Evolutionary conservation across 2,113 vertebrate genomes (phyloP), one percentile per base, ranked within the genome.

Genomic region (Serinus canaria): DNA sequence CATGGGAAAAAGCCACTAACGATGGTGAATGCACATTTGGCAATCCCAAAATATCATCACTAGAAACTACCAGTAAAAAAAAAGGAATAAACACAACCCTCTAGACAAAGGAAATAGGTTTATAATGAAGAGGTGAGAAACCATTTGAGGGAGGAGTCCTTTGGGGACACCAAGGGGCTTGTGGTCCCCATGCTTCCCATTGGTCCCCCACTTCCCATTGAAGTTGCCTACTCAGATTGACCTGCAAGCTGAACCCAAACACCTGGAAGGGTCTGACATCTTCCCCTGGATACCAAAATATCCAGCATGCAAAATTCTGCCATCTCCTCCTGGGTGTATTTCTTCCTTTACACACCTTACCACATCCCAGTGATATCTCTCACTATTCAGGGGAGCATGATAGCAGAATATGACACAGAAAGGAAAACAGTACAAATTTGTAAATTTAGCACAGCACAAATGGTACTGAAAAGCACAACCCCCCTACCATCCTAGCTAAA

Each of bases 1-100:
- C 87, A 87, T 62, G 63, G 96, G 72, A 74, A 93, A 91, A 53
- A 94, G 37, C 68, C 77, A 52, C 77, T 92, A 89, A 95, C 52
- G 86, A 88, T 44, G 82, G 72, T 2, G 63, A 87, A 87, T 31
- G 79, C 60, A 68, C 58, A 84, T 96, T 92, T 84, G 50, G 58
- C 52, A 72, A 82, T 73, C 55, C 83, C 2, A 2, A 95, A 94
- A 80, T 30, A 84, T 8, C 25, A 13, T 52, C 13, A 46, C 60
- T 75, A 83, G 80, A 83, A 92, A 77, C 20, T 41, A 75, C 60
- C 31, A 15, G 33, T 50, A 9, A 44, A 60, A 83, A 43, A 88
- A 75, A 87, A 73, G 62, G 6, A 46, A 41, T 56, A 44, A 83
- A 89, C 49, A 73, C 70, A 93, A 56, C n/a, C 55, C 47, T 28